phyloP scores from a whole-genome alignment of 2,888 invertebrate species.

The Trileptium ribeirensis region DNA sequence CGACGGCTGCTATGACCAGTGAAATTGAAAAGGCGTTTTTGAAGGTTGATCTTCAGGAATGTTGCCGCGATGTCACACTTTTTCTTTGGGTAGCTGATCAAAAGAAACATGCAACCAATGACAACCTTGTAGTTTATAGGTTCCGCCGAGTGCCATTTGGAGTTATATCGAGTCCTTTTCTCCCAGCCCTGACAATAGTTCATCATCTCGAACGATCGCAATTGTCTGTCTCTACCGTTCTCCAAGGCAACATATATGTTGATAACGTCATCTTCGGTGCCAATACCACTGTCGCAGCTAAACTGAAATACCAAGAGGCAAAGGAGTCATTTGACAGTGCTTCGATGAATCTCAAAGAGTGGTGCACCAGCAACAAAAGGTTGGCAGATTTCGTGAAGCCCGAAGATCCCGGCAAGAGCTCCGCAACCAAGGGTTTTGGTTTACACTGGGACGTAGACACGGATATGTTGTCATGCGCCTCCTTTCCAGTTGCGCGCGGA shows the following conservation, averaged over 20 bases:
- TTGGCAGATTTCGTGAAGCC: not conserved
- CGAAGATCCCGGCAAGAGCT: not conserved
- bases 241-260: not conserved
- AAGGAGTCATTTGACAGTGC: not conserved
- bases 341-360: conserved; percentile 10
- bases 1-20: conserved; percentile 23
- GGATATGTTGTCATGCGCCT: not conserved
- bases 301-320: not conserved
- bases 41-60: conserved; percentile 26
- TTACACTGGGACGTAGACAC: not conserved
- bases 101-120: not conserved
- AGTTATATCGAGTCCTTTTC: conserved; percentile 28
- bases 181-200: conserved; percentile 30
- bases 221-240: not conserved
- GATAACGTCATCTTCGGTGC: conserved; percentile 3
- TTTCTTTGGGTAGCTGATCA: not conserved
- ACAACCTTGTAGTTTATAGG: conserved; percentile 32
- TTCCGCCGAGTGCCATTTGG: conserved; percentile 38
- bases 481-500: not conserved
- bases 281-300: not conserved
- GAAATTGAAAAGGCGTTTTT: conserved; percentile 29
- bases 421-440: not conserved
- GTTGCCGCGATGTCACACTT: conserved; percentile 27
- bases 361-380: not conserved
- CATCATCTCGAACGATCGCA: conserved; percentile 11